These are phyloP conservation scores for Threskiornis aethiopicus DNA, from an alignment of 2,797 vertebrate genomes.

Conservation along the genomic window DNA sequence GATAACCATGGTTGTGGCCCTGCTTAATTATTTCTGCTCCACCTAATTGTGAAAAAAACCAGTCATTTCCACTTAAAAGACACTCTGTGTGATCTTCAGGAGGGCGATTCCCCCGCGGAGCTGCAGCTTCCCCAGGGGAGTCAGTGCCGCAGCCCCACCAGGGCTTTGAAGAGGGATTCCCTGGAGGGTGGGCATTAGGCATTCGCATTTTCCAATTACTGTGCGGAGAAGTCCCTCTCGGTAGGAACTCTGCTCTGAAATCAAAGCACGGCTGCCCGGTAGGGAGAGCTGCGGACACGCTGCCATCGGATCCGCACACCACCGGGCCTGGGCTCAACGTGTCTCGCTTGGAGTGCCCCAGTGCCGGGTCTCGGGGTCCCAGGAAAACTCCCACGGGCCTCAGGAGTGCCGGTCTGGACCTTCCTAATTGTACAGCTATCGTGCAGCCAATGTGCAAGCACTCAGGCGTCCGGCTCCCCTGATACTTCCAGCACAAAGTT, in stretches of 20 bases:
- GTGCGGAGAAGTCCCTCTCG: accelerated
- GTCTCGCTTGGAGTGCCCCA: accelerated
- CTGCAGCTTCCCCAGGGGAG: background rate
- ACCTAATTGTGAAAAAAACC: background rate
- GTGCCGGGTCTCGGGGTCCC: background rate
- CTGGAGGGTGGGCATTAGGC: background rate
- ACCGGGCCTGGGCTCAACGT: background rate
- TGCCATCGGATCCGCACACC: accelerated
- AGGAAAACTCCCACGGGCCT: background rate
- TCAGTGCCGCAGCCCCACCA: background rate
- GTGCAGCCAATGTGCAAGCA: background rate
- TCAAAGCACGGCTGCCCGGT: accelerated
- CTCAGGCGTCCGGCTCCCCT: background rate
- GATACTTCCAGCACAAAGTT: background rate
- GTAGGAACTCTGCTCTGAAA: background rate
- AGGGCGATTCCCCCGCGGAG: background rate
- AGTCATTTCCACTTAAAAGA: constrained; percentile 13
- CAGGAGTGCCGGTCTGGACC: background rate
- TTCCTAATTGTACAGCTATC: background rate
- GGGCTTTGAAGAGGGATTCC: background rate
- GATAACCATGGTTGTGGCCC: background rate
- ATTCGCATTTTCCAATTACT: background rate
- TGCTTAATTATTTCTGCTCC: background rate
- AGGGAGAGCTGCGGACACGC: accelerated
- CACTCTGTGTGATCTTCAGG: background rate